Conservation (phyloP, 1,140 invertebrate species). For the Polypedilum vanderplanki region DNA sequence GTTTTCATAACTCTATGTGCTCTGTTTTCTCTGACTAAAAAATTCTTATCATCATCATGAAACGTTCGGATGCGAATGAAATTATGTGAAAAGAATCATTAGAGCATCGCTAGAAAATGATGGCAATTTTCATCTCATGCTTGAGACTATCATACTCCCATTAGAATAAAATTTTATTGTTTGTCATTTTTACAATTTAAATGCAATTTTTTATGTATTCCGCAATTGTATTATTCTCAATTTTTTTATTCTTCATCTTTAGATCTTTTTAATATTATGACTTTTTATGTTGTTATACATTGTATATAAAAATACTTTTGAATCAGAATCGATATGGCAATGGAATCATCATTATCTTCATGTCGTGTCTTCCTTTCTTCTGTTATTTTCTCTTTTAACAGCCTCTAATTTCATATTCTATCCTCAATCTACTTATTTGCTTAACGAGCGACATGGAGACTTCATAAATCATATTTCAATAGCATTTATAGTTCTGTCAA, state of each 20-base stretch:
- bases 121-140: not conserved
- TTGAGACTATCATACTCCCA: not conserved
- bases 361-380: not conserved
- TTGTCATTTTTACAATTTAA: not conserved
- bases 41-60: not conserved
- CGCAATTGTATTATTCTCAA: not conserved
- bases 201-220: not conserved
- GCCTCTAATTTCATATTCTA: not conserved
- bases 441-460: not conserved
- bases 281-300: not conserved
- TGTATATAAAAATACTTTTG: too few species aligned
- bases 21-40: not conserved
- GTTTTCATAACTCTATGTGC: not conserved
- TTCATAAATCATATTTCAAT: slow-evolving; percentile 13
- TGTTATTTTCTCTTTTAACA: not conserved
- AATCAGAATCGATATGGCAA: too few species aligned
- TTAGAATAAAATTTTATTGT: slow-evolving; percentile 15
- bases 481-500: not conserved
- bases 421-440: not conserved
- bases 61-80: not conserved
- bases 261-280: not conserved
- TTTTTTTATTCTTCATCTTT: not conserved
- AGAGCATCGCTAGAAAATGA: slow-evolving; percentile 5
- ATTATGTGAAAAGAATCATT: not conserved
- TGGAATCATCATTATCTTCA: not conserved